These are phyloP conservation scores for Odontophorus gujanensis DNA, from an alignment of 2,113 vertebrate genomes.

Conservation along the genomic window DNA sequence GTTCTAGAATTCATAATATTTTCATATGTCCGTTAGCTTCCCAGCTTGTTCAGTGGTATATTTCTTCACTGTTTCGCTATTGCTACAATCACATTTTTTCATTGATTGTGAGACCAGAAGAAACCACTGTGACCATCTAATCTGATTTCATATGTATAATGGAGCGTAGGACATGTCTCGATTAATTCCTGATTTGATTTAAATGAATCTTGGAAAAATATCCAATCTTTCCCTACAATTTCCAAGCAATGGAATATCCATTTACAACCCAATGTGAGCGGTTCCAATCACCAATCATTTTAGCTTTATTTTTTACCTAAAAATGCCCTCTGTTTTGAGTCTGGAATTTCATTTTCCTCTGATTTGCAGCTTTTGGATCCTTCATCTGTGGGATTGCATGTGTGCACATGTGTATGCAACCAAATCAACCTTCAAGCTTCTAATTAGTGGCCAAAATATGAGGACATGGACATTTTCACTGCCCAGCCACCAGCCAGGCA, in stretches of 20 bases:
- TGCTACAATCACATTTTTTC: slow-evolving; percentile 10
- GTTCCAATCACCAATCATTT: neutral
- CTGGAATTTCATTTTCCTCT: neutral
- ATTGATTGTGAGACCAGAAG: slow-evolving; percentile 44
- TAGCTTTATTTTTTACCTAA: neutral
- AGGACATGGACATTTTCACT: neutral
- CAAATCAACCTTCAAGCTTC: neutral
- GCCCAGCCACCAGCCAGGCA: neutral
- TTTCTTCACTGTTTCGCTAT: slow-evolving; percentile 42
- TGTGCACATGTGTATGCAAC: neutral
- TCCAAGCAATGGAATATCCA: neutral
- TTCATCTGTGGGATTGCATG: neutral
- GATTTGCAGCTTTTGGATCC: neutral
- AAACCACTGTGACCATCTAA: slow-evolving; percentile 38
- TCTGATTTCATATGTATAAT: slow-evolving; percentile 29
- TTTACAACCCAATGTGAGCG: neutral
- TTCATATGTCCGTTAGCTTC: slow-evolving; percentile 40
- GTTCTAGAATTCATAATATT: slow-evolving; percentile 62
- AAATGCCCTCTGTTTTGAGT: neutral
- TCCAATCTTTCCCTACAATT: neutral
- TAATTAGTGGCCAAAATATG: neutral
- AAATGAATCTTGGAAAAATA: neutral
- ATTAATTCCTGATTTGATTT: slow-evolving; percentile 52
- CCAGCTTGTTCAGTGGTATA: slow-evolving; percentile 22
- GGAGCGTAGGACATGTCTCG: slow-evolving; percentile 8